Evolutionary conservation across 2,888 invertebrate species (phyloP), one percentile per base, ranked within the genome.

Genomic region (Campopleginae sp.): DNA sequence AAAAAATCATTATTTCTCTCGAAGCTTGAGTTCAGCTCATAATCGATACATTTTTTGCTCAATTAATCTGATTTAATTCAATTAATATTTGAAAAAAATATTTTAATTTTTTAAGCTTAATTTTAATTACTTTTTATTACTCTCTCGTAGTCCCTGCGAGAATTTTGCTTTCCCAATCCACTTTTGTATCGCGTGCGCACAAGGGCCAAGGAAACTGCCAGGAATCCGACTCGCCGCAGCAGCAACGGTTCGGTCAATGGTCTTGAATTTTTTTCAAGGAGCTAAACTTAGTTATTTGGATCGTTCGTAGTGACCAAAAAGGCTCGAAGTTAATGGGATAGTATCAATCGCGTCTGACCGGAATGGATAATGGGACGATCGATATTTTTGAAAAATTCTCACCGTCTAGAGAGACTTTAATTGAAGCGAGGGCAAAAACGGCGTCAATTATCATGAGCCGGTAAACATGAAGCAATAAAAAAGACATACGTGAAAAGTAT

Each of bases 251-350:
- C 14, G 3, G 2, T 82, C 46, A 33, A 17, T 14, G 63, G 42
- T 23, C 23, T n/a, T 19, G 3, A 72, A 82, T 78, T 27, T 33
- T 66, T 77, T 58, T 46, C 14, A 61, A 33, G 42, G 4, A 38
- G 7, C 33, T 65, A 72, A 33, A 8, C 7, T 48, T 14, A 23
- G 38, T 17, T 14, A 17, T 12, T 44, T 14, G 8, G 38, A 27
- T 54, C 23, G 72, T 72, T 82, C 71, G 61, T 72, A 72, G 77
- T 72, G 44, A 12, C 27, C 27, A 23, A 7, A 17, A 27, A 10
- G 7, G 8, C 12, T 31, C n/a, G 10, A 1, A 48, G 48, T 8
- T 48, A 70, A 31, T 68, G 14, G 10, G 8, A 3, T 38, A 10
- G 19, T 3, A 27, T 23, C 23, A 12, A 23, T 12, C 4, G 12